Conservation (phyloP, 1,140 invertebrate species). For the Philopotamus ludificatus region DNA sequence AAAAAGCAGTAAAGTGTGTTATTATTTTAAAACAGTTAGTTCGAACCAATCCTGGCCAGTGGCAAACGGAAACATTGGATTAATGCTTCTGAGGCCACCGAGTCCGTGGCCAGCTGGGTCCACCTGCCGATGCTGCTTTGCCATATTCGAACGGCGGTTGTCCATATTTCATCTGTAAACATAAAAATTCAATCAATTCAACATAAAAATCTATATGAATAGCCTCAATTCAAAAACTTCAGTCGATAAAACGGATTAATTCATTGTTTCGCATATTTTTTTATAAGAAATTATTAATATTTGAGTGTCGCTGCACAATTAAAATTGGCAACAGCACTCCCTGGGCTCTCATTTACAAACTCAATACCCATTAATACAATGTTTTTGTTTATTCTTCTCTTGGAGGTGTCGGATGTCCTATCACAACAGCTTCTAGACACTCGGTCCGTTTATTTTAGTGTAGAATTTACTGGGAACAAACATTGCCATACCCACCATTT, state of each 20-base stretch:
- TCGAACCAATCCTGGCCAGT: constrained; percentile 7
- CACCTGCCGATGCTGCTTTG: constrained; percentile 15
- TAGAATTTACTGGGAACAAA: constrained; percentile 3
- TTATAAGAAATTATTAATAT: no score
- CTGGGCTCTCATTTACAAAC: constrained; percentile 37
- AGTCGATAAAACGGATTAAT: no score
- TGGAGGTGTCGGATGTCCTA: constrained; percentile 39
- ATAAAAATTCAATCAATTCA: no score
- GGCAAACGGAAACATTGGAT: constrained; percentile 7
- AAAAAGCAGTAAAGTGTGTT: neutral
- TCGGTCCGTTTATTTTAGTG: constrained; percentile 16
- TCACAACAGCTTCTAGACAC: constrained; percentile 27
- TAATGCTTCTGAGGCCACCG: neutral
- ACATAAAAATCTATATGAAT: no score
- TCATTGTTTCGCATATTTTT: no score
- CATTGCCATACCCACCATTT: neutral
- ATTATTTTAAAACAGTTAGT: constrained; percentile 1
- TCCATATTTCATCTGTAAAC: no score
- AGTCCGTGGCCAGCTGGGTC: neutral
- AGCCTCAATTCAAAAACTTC: no score
- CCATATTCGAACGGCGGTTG: neutral
- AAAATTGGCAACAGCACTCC: neutral
- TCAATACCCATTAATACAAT: constrained; percentile 39
- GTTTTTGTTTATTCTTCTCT: constrained; percentile 39
- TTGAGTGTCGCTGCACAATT: no score